Base-by-base conservation (phyloP, 2,888 invertebrate species). In the Drosophila paucipuncta region DNA sequence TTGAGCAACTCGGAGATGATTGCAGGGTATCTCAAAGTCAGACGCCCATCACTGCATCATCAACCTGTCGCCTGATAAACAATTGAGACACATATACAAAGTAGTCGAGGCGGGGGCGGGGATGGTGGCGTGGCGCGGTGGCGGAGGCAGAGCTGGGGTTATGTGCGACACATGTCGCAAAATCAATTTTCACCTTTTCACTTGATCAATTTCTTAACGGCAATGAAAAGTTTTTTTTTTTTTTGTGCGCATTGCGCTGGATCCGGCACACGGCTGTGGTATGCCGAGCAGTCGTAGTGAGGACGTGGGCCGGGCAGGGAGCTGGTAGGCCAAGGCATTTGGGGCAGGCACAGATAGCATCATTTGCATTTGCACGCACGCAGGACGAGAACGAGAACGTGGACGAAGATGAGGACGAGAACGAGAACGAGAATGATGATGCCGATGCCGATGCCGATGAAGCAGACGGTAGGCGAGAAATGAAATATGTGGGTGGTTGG, bases 171-270 rank as follows among this genome's bases (percentile, higher is more conserved):
- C 88, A 85, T 85, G 87, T 83, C 80, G 82, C 84, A 86, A 85
- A 89, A 89, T 90, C 91, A 90, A 90, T 90, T 90, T 90, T 91
- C 89, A 88, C 86, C 86, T 89, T 90, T 86, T 82, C 91, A 81
- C 88, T 85, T 91, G 89, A 91, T 89, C 89, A 91, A 83, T 89
- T 89, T 89, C 86, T 89, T 89, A 85, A 85, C 88, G 82, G 82
- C 89, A 86, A 83, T 85, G 86, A 88, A 89, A 85, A 88, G 83
- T 88, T 87, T 41, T 55, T 62, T 67, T 54, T 41, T 37, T 31
- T 59, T 22, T 80, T 71, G 63, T 78, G 75, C 75, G 62, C 80
- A 75, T 62, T 68, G 70, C 66, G 69, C 74, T 59, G 68, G 62
- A 66, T 69, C 78, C 82, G 80, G 63, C 61, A 68, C 66, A 80